Evolutionary conservation across 2,113 vertebrate genomes (phyloP).

Genomic region (Ailurus styani): DNA sequence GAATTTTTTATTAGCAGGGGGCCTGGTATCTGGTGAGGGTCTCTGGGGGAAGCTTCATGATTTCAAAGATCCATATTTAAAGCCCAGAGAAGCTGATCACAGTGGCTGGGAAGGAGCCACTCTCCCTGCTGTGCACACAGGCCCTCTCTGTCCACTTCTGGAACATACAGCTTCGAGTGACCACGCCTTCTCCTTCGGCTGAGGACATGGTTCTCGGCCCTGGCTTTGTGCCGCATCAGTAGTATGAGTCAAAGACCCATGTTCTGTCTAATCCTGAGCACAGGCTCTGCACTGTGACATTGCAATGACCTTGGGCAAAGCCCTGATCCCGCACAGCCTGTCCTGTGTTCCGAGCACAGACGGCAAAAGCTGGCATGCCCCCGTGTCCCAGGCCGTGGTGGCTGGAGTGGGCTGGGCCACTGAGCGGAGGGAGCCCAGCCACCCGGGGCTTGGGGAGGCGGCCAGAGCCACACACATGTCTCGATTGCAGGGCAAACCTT

Average conservation of each 20-base stretch:
- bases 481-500: neutral
- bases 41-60: conserved; percentile 69
- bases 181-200: neutral
- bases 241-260: neutral
- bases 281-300: accelerated
- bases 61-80: conserved; percentile 74
- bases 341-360: neutral
- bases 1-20: conserved; percentile 69
- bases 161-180: conserved; percentile 22
- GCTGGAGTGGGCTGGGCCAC: too few relatives aligned
- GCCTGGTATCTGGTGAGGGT: neutral
- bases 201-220: neutral
- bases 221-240: accelerated
- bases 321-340: accelerated
- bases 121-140: conserved; percentile 58
- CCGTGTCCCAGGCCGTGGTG: neutral
- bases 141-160: conserved; percentile 44
- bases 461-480: neutral
- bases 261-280: neutral
- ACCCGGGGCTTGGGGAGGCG: accelerated
- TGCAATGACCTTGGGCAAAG: neutral
- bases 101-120: conserved; percentile 48
- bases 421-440: neutral
- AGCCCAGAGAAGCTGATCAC: conserved; percentile 37
- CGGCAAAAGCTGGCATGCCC: neutral